A percentile compares a stretch with the other conserved stretches of the same genome.
These are phyloP conservation scores for Archocentrus centrarchus DNA, from an alignment of 2,113 vertebrate species.

Conservation along the genomic window DNA sequence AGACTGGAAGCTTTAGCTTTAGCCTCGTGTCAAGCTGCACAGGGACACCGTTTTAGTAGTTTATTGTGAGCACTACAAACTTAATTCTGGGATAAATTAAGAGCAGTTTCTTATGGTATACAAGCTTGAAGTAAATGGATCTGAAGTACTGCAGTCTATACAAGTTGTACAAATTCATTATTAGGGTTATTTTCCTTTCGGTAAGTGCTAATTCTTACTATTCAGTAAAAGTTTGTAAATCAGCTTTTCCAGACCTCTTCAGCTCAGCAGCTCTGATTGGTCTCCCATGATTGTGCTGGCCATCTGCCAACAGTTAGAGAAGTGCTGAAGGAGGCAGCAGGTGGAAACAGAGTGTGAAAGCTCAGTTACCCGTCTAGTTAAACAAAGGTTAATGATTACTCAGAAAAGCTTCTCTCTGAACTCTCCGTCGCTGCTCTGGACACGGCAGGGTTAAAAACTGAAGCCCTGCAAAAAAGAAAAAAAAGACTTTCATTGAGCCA, in stretches of 20 bases:
- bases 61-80: not conserved
- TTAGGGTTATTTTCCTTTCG: not conserved
- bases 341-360: slow-evolving; percentile 6
- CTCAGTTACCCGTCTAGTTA: slow-evolving; percentile 23
- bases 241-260: not conserved
- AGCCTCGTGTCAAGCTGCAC: not conserved
- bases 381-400: slow-evolving; percentile 66
- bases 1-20: not conserved
- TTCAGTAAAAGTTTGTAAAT: not conserved
- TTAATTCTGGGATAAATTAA: not conserved
- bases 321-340: not conserved
- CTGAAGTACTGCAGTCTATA: not conserved
- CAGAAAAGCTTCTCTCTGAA: not conserved
- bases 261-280: not conserved
- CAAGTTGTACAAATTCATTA: not conserved
- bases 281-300: slow-evolving; percentile 3
- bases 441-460: not conserved
- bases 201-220: not conserved
- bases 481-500: not conserved
- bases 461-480: not conserved
- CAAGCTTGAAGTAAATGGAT: not conserved
- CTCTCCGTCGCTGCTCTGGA: fast-evolving
- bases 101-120: too few species aligned
- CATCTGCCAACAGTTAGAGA: slow-evolving; percentile 15
- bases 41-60: not conserved